Base-by-base conservation (phyloP, 2,888 invertebrate genomes). In the Aphodius granarius region DNA sequence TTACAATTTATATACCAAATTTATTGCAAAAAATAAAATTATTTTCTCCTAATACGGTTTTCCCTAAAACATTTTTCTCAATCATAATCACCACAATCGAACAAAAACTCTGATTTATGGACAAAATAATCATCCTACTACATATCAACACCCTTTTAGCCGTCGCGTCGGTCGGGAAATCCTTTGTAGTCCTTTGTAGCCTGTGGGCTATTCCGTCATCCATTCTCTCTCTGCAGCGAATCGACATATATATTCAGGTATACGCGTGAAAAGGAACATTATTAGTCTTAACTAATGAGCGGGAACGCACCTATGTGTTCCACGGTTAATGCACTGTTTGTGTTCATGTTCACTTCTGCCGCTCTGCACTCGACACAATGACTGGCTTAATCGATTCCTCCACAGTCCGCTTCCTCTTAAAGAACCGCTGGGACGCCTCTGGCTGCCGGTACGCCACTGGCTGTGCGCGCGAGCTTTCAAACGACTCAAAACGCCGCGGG, bases 371-470 rank as follows among this genome's bases (percentile, higher is more conserved):
- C 83, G 81, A 82, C 81, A 82, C 82, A 82, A 83, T 82, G 82
- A 81, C 82, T 21, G 83, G 84, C 81, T 81, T 83, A 84, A 84
- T 84, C 83, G 82, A 83, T 83, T 83, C 80, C 79, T 78, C 79
- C 80, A 82, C 84, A 83, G 81, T 82, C 81, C 81, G 82, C 81
- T 84, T 83, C 78, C 76, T 80, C 80, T 80, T 80, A 81, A 82
- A 82, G 81, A 82, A 81, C 80, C 74, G 73, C 77, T 75, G 75
- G 73, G 76, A 77, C 76, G 75, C 77, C 74, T 78, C 77, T 77
- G 71, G 76, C 70, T 71, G 70, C 43, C 43, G 43, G 43, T 13
- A 9, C 3, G 9, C 13, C 43, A 9, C 43, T 3, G 3, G 43
- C 43, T 43, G 43, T n/a, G n/a, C n/a, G n/a, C n/a, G n/a, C n/a